phyloP scores from a whole-genome alignment of 2,888 invertebrate species.

The Scaptomyza cyrtandrae region DNA sequence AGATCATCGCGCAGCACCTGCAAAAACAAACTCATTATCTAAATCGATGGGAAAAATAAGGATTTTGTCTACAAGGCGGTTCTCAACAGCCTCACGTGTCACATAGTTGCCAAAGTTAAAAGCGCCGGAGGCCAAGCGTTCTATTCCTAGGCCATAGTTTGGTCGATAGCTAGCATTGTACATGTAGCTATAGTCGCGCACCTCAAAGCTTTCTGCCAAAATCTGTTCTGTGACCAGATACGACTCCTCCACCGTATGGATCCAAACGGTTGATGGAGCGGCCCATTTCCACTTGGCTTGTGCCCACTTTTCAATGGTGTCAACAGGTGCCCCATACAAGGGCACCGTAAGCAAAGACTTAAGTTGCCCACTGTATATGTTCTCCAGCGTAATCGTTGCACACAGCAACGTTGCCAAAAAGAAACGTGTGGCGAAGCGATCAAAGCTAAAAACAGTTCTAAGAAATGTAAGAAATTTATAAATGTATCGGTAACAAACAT shows the following conservation, averaged over 20 bases:
- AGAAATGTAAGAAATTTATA: neutral
- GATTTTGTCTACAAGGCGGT: conserved; percentile 73
- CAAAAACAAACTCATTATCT: neutral
- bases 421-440: conserved; percentile 73
- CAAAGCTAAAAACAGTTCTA: conserved; percentile 53
- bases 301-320: conserved; percentile 81
- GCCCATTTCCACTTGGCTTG: conserved; percentile 80
- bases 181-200: conserved; percentile 74
- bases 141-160: conserved; percentile 81
- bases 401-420: conserved; percentile 78
- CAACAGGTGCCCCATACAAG: conserved; percentile 76
- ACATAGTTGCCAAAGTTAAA: conserved; percentile 80
- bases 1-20: conserved; percentile 82
- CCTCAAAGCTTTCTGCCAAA: conserved; percentile 74
- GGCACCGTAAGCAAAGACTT: conserved; percentile 83
- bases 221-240: conserved; percentile 77
- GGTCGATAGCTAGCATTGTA: conserved; percentile 76
- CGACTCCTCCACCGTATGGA: conserved; percentile 74
- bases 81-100: conserved; percentile 67
- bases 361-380: conserved; percentile 83
- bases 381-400: conserved; percentile 82
- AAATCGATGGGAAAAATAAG: neutral
- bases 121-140: conserved; percentile 77
- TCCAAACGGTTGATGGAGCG: conserved; percentile 82
- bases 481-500: neutral